Conservation (phyloP, 2,888 invertebrate species). For the Lathronympha strigana region DNA sequence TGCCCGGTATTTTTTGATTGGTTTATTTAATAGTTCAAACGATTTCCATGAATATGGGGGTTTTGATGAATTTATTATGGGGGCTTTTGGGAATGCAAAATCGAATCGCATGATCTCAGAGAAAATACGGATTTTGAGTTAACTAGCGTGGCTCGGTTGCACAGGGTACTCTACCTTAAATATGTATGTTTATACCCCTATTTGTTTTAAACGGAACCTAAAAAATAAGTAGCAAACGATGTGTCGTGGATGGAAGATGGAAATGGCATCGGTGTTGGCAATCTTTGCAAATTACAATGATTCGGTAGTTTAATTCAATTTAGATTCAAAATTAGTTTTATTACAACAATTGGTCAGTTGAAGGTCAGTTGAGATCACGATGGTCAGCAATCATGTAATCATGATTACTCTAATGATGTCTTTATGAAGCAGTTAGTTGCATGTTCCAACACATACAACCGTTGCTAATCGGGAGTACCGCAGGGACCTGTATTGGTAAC, state of each 20-base stretch:
- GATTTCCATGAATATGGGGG: too few relatives aligned
- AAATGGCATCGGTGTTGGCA: not conserved
- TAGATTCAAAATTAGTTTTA: slow-evolving; percentile 12
- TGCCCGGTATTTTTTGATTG: too few relatives aligned
- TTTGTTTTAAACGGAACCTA: too few relatives aligned
- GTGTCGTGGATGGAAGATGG: not conserved
- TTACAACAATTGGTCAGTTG: slow-evolving; percentile 16
- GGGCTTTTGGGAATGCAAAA: too few relatives aligned
- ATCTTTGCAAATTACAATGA: not conserved
- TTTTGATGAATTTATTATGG: too few relatives aligned
- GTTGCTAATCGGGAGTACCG: not conserved
- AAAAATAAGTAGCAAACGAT: not conserved
- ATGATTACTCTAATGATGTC: slow-evolving; percentile 20
- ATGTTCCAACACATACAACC: not conserved
- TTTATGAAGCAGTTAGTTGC: slow-evolving; percentile 7
- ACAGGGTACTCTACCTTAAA: too few relatives aligned
- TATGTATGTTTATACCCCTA: too few relatives aligned
- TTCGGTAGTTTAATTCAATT: slow-evolving; percentile 34
- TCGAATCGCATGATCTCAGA: too few relatives aligned
- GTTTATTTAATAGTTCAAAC: too few relatives aligned
- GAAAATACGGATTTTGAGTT: too few relatives aligned
- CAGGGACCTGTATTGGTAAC: not conserved
- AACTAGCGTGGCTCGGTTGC: too few relatives aligned
- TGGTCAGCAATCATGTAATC: slow-evolving; percentile 17
- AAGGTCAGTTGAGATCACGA: slow-evolving; percentile 24